Conservation (phyloP, 2,113 vertebrate genomes). For the Monopterus albus region DNA sequence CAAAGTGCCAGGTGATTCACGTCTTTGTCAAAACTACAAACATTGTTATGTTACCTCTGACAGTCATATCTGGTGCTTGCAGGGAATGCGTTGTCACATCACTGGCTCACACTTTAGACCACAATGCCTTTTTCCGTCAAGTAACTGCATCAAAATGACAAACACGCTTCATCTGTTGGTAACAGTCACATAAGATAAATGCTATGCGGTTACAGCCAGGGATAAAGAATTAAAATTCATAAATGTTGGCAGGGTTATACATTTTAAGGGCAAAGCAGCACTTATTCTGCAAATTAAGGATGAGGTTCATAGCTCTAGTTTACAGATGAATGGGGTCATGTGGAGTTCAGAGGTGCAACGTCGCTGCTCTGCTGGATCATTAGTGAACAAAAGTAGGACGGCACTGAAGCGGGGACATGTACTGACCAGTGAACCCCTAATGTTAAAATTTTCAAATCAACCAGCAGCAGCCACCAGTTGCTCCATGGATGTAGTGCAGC, state of each 20-base stretch:
- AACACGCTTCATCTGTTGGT: conserved; percentile 52
- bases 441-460: conserved; percentile 11
- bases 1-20: conserved; percentile 27
- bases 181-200: conserved; percentile 48
- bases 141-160: conserved; percentile 59
- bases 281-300: conserved; percentile 35
- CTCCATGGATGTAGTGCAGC: conserved; percentile 4
- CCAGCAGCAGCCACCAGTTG: conserved; percentile 49
- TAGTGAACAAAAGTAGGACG: background rate
- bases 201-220: conserved; percentile 18
- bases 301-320: conserved; percentile 23
- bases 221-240: conserved; percentile 27
- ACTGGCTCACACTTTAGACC: conserved; percentile 31
- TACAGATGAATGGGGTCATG: conserved; percentile 4
- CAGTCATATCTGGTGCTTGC: conserved; percentile 31
- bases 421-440: conserved; percentile 12
- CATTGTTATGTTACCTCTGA: conserved; percentile 39
- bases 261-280: conserved; percentile 30
- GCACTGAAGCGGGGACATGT: background rate
- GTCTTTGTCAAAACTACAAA: conserved; percentile 44
- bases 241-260: conserved; percentile 14
- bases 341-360: conserved; percentile 23
- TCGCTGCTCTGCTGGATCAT: background rate
- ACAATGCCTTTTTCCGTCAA: conserved; percentile 39
- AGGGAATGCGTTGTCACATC: conserved; percentile 45